Conservation (phyloP, 2,888 invertebrate species). For the Liopterus haemorrhoidalis region DNA sequence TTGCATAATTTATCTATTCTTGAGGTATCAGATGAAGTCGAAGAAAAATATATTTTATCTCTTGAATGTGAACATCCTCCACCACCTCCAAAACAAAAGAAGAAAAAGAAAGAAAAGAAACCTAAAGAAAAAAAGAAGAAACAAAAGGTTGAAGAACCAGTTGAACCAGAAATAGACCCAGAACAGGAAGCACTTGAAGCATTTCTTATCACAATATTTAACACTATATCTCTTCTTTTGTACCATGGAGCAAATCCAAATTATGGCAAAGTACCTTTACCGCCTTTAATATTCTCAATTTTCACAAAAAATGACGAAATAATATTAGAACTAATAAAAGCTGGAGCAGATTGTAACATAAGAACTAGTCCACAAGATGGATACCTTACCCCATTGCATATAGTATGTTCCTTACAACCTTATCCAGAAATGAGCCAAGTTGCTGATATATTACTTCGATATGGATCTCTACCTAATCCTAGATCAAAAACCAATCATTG, state of each 20-base stretch:
- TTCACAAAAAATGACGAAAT: conserved; percentile 38
- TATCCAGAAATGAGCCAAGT: conserved; percentile 32
- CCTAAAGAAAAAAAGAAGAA: conserved; percentile 9
- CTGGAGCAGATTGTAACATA: conserved; percentile 35
- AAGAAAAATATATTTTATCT: conserved; percentile 25
- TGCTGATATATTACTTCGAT: conserved; percentile 33
- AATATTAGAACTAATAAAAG: conserved; percentile 31
- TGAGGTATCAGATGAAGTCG: not conserved
- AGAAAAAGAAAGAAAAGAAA: conserved; percentile 12
- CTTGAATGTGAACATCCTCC: conserved; percentile 20
- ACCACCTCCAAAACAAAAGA: conserved; percentile 13
- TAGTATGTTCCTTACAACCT: conserved; percentile 36
- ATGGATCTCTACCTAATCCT: conserved; percentile 38
- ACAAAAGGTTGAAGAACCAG: not conserved
- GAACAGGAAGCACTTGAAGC: conserved; percentile 6
- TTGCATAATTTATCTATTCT: not conserved
- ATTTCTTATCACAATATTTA: conserved; percentile 19
- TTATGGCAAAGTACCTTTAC: conserved; percentile 38
- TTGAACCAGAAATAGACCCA: conserved; percentile 5
- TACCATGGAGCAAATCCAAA: conserved; percentile 41
- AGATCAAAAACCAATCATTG: conserved; percentile 37
- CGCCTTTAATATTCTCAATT: conserved; percentile 38
- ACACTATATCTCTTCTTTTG: conserved; percentile 38
- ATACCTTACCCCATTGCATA: conserved; percentile 38
- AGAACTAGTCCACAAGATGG: conserved; percentile 34